Base-by-base conservation (phyloP, 2,113 vertebrate genomes). In the Calyptommatus sinebrachiatus region DNA sequence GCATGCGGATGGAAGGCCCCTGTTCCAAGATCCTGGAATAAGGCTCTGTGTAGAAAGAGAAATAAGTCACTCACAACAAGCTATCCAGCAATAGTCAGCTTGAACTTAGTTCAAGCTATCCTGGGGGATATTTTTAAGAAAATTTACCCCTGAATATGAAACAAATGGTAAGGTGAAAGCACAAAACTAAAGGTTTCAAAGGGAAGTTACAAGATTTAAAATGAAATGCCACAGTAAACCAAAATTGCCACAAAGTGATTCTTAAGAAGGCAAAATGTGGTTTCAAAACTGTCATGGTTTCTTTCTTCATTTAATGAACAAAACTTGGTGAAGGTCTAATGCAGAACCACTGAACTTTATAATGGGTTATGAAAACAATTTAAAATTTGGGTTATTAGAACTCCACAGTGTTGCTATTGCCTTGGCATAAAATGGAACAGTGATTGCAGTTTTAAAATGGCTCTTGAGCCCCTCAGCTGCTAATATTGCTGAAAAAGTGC, bases 401-500 rank as follows among this genome's bases (percentile, higher is more conserved):
- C 83, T 84, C 91, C 93, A 28, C 85, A 35, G 79, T 90, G 86
- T 82, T 88, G 85, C 77, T 80, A 83, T 83, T 78, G 90, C 88
- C 22, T 61, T 62, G 41, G 80, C 74, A 60, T 70, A 53, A 93
- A 92, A 91, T 82, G 57, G 85, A 91, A 90, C 79, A 92, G 83
- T 83, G 90, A 90, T 21, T 89, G 85, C 79, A 76, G 77, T 86
- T 88, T 89, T 83, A 86, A 85, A 90, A 90, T 61, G 92, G 86
- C 89, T 90, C 84, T 90, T 89, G 92, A 95, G 94, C 93, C 88
- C 87, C 87, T 89, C 91, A 93, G 92, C 92, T 83, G 83, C 90
- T 93, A 94, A 92, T 90, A 92, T 78, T 92, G 92, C 94, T 94
- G 95, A 93, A 94, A 94, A 94, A 94, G 92, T 95, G 94, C 92